phyloP scores from a whole-genome alignment of 2,113 vertebrate species.

The Sylvia atricapilla region DNA sequence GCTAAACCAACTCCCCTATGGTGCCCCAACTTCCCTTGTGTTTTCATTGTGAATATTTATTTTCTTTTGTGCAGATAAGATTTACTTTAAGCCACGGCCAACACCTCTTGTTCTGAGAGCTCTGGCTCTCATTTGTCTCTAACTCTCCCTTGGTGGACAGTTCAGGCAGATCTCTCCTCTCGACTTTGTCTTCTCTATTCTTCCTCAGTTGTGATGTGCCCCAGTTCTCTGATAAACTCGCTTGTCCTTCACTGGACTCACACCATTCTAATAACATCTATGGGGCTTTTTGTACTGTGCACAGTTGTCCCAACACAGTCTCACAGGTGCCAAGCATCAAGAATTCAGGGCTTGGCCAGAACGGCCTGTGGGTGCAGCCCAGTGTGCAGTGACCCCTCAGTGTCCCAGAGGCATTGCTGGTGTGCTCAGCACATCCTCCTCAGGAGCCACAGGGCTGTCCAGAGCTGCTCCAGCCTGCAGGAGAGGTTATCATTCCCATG shows the following conservation, averaged over 20 bases:
- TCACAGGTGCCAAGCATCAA: not conserved
- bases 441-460: not conserved
- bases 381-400: not conserved
- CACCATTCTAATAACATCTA: not conserved
- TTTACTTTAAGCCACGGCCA: not conserved
- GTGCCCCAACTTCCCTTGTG: not conserved
- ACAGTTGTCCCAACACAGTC: not conserved
- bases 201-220: not conserved
- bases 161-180: not conserved
- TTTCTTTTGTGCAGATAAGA: not conserved
- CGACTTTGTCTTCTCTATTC: not conserved
- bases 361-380: accelerated
- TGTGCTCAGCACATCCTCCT: not conserved
- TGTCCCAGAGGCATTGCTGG: not conserved
- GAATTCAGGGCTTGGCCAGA: no score
- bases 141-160: not conserved
- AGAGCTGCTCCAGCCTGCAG: not conserved
- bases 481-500: no score
- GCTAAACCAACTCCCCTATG: no score
- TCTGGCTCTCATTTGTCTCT: no score
- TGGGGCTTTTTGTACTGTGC: not conserved
- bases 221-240: not conserved
- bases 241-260: not conserved
- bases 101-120: not conserved
- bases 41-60: not conserved